These are phyloP conservation scores for Pipistrellus pygmaeus DNA, from an alignment of 2,797 vertebrate species.

Conservation along the genomic window DNA sequence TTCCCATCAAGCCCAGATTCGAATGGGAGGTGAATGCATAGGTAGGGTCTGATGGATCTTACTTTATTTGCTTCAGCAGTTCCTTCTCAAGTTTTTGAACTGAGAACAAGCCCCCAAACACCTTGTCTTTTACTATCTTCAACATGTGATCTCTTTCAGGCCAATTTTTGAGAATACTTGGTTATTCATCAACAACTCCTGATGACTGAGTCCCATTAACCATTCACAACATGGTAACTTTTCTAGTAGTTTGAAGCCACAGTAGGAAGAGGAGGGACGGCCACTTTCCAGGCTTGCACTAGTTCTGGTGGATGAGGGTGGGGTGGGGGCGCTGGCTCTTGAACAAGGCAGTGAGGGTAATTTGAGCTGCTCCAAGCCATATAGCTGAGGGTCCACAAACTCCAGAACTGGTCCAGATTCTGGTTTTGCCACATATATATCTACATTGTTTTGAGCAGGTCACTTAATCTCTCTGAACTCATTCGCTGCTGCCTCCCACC, in stretches of 20 bases:
- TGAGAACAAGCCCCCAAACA: neutral
- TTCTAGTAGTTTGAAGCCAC: neutral
- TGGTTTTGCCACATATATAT: neutral
- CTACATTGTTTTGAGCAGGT: neutral
- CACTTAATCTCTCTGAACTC: neutral
- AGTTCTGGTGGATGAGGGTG: neutral
- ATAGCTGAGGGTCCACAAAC: neutral
- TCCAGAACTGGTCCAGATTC: neutral
- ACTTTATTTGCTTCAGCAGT: neutral
- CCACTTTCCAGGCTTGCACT: neutral
- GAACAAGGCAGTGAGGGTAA: neutral
- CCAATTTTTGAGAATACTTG: neutral
- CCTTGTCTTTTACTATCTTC: neutral
- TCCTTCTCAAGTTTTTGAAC: neutral
- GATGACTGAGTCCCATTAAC: neutral
- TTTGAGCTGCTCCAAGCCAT: fast-evolving
- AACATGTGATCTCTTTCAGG: neutral
- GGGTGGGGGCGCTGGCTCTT: neutral
- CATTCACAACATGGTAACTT: neutral
- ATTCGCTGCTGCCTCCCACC: neutral
- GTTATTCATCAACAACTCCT: neutral
- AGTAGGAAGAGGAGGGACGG: neutral
- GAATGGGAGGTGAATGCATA: neutral
- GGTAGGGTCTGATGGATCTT: neutral
- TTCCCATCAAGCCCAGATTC: neutral